Conservation (phyloP, 2,797 vertebrate species). For the Melanotaenia maccullochi region DNA sequence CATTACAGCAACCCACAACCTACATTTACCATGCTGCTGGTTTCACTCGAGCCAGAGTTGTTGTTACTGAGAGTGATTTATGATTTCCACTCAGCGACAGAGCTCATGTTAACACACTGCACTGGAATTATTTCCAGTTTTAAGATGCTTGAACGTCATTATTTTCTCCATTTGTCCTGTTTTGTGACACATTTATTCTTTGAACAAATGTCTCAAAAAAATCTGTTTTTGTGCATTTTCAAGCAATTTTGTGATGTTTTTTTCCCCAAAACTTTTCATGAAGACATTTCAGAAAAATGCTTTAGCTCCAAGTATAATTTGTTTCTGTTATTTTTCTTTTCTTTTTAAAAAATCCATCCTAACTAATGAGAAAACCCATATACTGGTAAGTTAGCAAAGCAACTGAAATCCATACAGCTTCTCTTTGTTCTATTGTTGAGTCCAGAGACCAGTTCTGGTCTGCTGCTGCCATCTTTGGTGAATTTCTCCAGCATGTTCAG, state of each 20-base stretch:
- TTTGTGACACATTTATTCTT: not conserved
- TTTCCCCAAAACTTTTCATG: not conserved
- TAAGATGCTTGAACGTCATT: not conserved
- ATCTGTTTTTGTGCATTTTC: not conserved
- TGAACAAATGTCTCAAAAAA: not conserved
- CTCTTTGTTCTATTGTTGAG: slow-evolving; percentile 4
- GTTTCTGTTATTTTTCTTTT: too few species aligned
- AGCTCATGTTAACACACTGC: not conserved
- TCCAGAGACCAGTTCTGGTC: not conserved
- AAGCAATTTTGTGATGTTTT: not conserved
- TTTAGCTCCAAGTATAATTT: too few species aligned
- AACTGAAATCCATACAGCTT: not conserved
- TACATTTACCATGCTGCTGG: not conserved
- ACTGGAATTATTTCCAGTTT: not conserved
- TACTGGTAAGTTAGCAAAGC: not conserved
- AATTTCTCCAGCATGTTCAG: not conserved
- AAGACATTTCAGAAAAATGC: not conserved
- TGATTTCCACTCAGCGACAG: not conserved
- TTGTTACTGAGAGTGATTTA: not conserved
- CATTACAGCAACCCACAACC: not conserved
- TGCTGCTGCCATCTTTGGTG: not conserved
- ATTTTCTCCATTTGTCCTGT: not conserved
- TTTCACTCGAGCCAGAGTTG: not conserved
- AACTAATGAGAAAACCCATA: not conserved
- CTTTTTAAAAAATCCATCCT: not conserved